These are phyloP conservation scores for Paralvinella palmiformis DNA, from an alignment of 1,140 invertebrate species.

Conservation along the genomic window DNA sequence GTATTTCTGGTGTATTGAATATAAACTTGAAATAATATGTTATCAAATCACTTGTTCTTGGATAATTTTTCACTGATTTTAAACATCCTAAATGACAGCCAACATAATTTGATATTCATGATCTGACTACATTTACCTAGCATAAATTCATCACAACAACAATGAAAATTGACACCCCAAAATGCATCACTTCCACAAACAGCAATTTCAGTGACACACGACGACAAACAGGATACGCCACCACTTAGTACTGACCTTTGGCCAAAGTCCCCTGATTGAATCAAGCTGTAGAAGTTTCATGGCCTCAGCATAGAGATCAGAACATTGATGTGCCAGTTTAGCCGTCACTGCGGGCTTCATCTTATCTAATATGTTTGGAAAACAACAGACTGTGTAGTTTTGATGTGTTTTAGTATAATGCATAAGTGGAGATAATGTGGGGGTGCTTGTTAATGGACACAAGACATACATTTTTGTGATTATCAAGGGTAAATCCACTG, in stretches of 20 bases:
- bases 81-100: no score
- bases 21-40: no score
- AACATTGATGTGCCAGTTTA: conserved; percentile 84
- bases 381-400: neutral
- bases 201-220: no score
- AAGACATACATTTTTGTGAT: neutral
- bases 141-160: no score
- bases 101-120: no score
- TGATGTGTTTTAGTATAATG: neutral
- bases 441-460: neutral
- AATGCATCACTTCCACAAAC: no score
- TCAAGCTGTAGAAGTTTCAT: conserved; percentile 83
- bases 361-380: conserved; percentile 72
- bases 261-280: conserved; percentile 74
- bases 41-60: no score
- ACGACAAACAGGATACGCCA: conserved; percentile 3
- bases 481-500: no score
- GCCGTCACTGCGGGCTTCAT: conserved; percentile 91
- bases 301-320: conserved; percentile 88
- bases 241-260: conserved; percentile 58
- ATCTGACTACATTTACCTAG: no score
- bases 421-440: neutral
- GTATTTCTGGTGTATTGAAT: no score
- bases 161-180: no score
- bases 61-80: no score